Evolutionary conservation across 2,888 invertebrate species (phyloP).

Genomic region (Caprella mutica): DNA sequence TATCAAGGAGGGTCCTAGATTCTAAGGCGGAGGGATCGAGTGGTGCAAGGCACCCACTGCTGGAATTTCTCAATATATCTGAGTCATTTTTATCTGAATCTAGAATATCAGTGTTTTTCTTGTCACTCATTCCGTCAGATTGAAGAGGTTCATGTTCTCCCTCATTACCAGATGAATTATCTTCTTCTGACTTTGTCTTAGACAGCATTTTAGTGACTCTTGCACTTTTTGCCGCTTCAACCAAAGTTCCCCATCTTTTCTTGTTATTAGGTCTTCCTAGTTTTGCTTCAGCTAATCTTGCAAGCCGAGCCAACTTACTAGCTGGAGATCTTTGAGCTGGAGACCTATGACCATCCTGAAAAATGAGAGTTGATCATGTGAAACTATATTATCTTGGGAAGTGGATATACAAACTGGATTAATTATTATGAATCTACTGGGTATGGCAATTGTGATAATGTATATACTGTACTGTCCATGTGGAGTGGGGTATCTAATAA

Average conservation of each 20-base stretch:
- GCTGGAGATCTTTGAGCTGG: slow-evolving; percentile 28
- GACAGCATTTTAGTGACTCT: slow-evolving; percentile 33
- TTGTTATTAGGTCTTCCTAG: slow-evolving; percentile 30
- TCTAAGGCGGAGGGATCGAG: slow-evolving; percentile 26
- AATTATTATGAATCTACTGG: too few species aligned
- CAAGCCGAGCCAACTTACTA: slow-evolving; percentile 30
- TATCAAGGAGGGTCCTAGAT: neutral
- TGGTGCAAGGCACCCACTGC: slow-evolving; percentile 17
- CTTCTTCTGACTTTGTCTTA: slow-evolving; percentile 31
- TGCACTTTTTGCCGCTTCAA: slow-evolving; percentile 34
- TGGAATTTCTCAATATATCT: neutral
- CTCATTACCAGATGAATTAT: slow-evolving; percentile 27
- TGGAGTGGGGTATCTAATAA: too few species aligned
- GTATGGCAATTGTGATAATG: too few species aligned
- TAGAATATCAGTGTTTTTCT: slow-evolving; percentile 7
- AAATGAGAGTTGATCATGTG: too few species aligned
- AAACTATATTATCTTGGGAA: too few species aligned
- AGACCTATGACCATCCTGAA: too few species aligned
- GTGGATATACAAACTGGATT: too few species aligned
- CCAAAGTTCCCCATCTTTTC: slow-evolving; percentile 34
- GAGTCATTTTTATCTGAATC: slow-evolving; percentile 6
- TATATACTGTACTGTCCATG: too few species aligned
- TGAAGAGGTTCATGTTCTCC: slow-evolving; percentile 28
- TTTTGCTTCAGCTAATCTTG: slow-evolving; percentile 32
- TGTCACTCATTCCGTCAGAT: neutral